Base-by-base conservation (phyloP, 1,140 invertebrate genomes). In the Drusus annulatus region DNA sequence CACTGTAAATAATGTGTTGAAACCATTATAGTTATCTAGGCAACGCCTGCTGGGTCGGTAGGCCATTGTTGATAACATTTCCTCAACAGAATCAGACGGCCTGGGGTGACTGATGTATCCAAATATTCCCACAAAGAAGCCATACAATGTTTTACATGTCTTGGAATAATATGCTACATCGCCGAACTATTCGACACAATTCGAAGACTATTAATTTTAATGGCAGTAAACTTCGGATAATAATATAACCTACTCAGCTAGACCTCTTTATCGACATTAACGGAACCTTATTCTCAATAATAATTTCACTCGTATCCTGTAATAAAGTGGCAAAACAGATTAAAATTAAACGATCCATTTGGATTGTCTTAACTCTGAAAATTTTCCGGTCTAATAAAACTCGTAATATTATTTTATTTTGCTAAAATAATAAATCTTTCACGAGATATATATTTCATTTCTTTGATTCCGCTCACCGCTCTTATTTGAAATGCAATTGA, bases 1-100 rank as follows among this genome's bases (percentile, higher is more conserved):
- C 65, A 19, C 52, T 74, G 19, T 8, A 74, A 56, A 54, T 45
- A 45, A 45, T 65, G 75, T 77, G 75, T 77, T 77, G 75, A 65
- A 77, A 63, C 63, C 76, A 78, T 78, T 78, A 78, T 36, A 69
- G 76, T 68, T 60, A 56, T 65, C 50, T 78, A 58, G 76, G 78
- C 58, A 79, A 71, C 58, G 73, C 81, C 81, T 63, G 81, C 81
- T 83, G 81, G 60, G 81, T 74, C 69, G 81, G 79, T 78, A 79
- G 21, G 45, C 81, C 78, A 80, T 80, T 80, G 81, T 80, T 80
- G 78, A 78, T 78, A 69, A 45, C 63, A 62, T 78, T 69, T 45
- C 65, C 36, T 69, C 65, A 19, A 69, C 36, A 45, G 51, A 69
- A 69, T 69, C 17, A 69, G 65, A 69, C 65, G 36, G 65, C 65